These are phyloP conservation scores for Anoplolepis gracilipes DNA, from an alignment of 1,140 invertebrate species.

Conservation along the genomic window DNA sequence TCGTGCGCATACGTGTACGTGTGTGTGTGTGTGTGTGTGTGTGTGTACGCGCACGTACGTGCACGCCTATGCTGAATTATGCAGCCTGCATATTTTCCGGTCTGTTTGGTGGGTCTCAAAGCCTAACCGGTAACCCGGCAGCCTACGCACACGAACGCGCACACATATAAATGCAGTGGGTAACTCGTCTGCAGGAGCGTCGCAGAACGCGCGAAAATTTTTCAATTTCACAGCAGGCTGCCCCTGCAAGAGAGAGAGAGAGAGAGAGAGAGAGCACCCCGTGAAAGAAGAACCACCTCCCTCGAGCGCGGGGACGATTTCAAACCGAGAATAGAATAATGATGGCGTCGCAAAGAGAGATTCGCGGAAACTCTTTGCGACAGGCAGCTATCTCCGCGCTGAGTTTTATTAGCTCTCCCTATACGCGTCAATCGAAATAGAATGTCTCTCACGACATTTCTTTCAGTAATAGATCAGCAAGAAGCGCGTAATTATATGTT, in stretches of 20 bases:
- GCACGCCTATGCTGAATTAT: slow-evolving; percentile 82
- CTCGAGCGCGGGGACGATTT: slow-evolving; percentile 61
- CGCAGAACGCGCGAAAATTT: slow-evolving; percentile 79
- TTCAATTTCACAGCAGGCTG: slow-evolving; percentile 76
- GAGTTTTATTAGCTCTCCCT: background rate
- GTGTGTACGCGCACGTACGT: slow-evolving; percentile 7
- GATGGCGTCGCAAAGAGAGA: slow-evolving; percentile 29
- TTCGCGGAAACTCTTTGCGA: slow-evolving; percentile 27
- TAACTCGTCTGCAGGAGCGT: slow-evolving; percentile 80
- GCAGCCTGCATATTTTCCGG: slow-evolving; percentile 85
- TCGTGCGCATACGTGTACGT: slow-evolving; percentile 15
- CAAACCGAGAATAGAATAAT: slow-evolving; percentile 71
- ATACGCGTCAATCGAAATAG: background rate
- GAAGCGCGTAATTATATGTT: background rate
- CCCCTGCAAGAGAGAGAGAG: slow-evolving; percentile 63
- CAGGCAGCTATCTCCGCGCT: background rate
- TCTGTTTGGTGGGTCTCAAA: slow-evolving; percentile 85
- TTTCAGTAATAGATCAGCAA: background rate
- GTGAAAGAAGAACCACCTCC: slow-evolving; percentile 53
- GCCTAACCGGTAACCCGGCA: slow-evolving; percentile 82
- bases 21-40: slow-evolving; percentile 37
- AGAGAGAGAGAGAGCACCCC: slow-evolving; percentile 61
- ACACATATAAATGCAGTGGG: slow-evolving; percentile 32
- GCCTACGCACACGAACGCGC: slow-evolving; percentile 37
- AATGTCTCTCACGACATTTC: background rate